Conservation (phyloP, 2,797 vertebrate genomes). For the Tragopan temminckii region DNA sequence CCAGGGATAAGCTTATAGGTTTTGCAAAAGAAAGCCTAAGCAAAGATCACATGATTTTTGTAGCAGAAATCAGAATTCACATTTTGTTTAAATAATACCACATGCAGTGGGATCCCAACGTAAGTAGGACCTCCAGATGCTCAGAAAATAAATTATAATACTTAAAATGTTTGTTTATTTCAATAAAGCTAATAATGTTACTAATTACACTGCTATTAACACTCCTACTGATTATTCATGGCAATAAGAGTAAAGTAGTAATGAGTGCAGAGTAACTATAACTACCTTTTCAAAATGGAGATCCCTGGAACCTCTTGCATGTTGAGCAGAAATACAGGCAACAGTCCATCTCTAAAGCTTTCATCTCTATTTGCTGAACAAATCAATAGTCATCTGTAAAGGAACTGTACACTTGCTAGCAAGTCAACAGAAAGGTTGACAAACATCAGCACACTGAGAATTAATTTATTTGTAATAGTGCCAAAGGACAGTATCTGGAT, state of each 20-base stretch:
- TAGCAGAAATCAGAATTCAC: not conserved
- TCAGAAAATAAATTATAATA: not conserved
- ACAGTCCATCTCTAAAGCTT: not conserved
- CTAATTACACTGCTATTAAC: not conserved
- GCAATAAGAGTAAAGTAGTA: not conserved
- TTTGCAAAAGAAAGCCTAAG: not conserved
- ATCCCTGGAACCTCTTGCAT: not conserved
- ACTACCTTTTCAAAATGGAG: not conserved
- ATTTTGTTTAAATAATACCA: not conserved
- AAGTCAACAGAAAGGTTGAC: not conserved
- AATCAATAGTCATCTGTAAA: not conserved
- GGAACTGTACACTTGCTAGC: not conserved
- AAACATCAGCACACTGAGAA: not conserved
- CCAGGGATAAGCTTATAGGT: not conserved
- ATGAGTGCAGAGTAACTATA: not conserved
- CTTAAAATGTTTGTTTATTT: not conserved
- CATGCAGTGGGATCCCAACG: not conserved
- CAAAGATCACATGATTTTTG: not conserved
- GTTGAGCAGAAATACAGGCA: not conserved
- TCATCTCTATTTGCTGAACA: not conserved
- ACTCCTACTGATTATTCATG: not conserved
- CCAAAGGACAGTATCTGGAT: not conserved
- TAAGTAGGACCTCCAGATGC: not conserved
- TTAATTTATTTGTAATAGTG: not conserved
- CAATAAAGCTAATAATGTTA: not conserved